Conservation (phyloP, 2,888 invertebrate species). For the Nephrotoma appendiculata region DNA sequence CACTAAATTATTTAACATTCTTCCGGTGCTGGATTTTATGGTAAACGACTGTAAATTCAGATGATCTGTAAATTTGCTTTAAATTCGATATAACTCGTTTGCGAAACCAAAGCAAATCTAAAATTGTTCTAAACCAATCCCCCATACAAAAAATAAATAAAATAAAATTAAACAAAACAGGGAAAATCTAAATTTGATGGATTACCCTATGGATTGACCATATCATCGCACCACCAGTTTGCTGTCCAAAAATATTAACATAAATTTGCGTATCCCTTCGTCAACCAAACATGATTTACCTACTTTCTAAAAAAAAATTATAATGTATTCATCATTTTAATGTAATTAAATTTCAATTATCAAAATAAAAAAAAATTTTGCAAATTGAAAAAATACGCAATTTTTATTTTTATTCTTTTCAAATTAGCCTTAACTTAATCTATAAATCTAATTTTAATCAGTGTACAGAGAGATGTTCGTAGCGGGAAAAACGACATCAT, state of each 20-base stretch:
- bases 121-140: no score
- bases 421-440: not conserved
- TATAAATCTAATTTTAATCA: not conserved
- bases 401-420: not conserved
- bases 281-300: not conserved
- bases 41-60: no score
- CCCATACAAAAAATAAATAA: no score
- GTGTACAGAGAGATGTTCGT: not conserved
- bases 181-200: not conserved
- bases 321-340: not conserved
- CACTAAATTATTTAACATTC: no score
- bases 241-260: not conserved
- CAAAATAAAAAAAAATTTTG: not conserved
- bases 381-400: not conserved
- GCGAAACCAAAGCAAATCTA: no score
- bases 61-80: no score
- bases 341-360: not conserved
- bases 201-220: not conserved
- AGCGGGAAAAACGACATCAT: not conserved
- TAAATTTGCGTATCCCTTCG: not conserved
- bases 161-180: not conserved
- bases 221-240: not conserved
- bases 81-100: no score
- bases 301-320: not conserved
- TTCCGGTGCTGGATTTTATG: no score